A percentile compares a stretch with the other conserved stretches of the same genome.
phyloP scores from a whole-genome alignment of 1,140 invertebrate genomes.

The Oryctes rhinoceros region DNA sequence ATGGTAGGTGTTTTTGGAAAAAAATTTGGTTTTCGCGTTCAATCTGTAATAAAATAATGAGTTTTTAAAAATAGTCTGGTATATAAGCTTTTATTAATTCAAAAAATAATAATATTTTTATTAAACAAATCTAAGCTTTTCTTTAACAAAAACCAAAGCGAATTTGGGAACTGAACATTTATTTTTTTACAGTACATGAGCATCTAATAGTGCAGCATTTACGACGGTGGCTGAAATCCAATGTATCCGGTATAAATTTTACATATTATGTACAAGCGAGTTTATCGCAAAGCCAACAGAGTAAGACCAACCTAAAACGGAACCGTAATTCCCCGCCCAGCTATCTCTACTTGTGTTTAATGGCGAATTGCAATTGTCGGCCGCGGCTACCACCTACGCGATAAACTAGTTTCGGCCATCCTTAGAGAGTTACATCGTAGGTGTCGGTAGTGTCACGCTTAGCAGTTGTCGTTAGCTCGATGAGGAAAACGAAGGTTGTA shows the following conservation, averaged over 20 bases:
- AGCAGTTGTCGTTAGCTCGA: not conserved
- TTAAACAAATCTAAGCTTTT: too few relatives aligned
- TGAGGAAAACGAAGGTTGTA: not conserved
- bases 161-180: not conserved
- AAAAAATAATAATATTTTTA: too few relatives aligned
- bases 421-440: not conserved
- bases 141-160: not conserved
- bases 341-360: not conserved
- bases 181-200: not conserved
- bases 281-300: constrained; percentile 14
- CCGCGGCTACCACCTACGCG: not conserved
- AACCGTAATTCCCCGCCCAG: not conserved
- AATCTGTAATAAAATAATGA: too few relatives aligned
- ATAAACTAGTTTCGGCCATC: constrained; percentile 1
- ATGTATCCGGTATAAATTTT: not conserved
- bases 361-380: not conserved
- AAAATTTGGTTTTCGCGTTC: too few relatives aligned
- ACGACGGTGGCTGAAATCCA: not conserved
- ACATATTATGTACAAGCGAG: not conserved
- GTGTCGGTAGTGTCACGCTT: not conserved
- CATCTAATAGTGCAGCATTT: not conserved
- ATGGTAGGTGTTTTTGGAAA: too few relatives aligned
- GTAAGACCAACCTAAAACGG: not conserved
- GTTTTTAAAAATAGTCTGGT: too few relatives aligned
- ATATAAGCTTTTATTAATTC: too few relatives aligned